Conservation (phyloP, 2,797 vertebrate genomes). For the Mormyrus hasselquistii region DNA sequence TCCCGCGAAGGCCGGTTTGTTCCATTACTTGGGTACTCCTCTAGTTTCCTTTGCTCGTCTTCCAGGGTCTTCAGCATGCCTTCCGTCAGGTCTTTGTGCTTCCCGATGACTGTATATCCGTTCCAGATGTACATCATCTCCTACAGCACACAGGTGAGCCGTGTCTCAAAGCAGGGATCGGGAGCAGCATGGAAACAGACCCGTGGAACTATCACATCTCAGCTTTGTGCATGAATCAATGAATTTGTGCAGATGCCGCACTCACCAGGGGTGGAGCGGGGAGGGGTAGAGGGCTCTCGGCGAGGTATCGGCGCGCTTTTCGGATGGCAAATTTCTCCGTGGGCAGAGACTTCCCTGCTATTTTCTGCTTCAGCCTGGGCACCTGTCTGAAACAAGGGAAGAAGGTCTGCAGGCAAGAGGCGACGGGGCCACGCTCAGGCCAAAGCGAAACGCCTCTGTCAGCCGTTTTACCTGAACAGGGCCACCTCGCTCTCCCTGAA, state of each 20-base stretch:
- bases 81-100: conserved; percentile 84
- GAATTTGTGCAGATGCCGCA: conserved; percentile 20
- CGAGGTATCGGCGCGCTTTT: conserved; percentile 85
- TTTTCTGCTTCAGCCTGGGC: conserved; percentile 88
- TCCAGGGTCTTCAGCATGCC: conserved; percentile 82
- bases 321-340: conserved; percentile 97
- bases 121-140: conserved; percentile 99
- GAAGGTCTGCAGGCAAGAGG: not conserved
- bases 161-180: not conserved
- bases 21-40: conserved; percentile 70
- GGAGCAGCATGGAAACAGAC: not conserved
- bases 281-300: conserved; percentile 71
- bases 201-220: not conserved
- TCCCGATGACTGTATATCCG: conserved; percentile 91
- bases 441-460: not conserved
- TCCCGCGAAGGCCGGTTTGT: too few species aligned
- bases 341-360: conserved; percentile 92
- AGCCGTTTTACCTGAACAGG: conserved; percentile 78
- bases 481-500: conserved; percentile 79
- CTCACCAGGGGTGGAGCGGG: conserved; percentile 85
- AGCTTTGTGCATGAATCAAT: not conserved
- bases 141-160: conserved; percentile 50
- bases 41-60: conserved; percentile 75
- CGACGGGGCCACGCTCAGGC: not conserved
- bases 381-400: conserved; percentile 70